These are phyloP conservation scores for Ophioninae sp. DNA, from an alignment of 2,888 invertebrate genomes.

Conservation along the genomic window DNA sequence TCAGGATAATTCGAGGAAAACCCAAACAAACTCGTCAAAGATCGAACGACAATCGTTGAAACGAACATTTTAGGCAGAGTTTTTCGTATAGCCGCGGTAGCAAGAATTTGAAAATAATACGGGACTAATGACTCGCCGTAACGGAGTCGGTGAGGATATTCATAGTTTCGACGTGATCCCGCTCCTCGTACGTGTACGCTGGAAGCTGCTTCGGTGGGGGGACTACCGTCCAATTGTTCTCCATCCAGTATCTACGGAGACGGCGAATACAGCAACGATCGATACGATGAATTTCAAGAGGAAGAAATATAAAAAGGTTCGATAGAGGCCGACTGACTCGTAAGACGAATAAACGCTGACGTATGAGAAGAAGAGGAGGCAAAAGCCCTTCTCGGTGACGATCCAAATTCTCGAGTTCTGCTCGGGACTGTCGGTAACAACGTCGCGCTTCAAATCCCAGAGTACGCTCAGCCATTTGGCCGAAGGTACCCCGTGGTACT, in stretches of 20 bases:
- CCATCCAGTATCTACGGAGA: constrained; percentile 67
- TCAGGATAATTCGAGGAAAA: no score
- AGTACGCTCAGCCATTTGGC: constrained; percentile 69
- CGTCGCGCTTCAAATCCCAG: constrained; percentile 65
- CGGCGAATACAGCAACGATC: background rate
- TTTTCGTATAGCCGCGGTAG: background rate
- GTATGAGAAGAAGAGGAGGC: constrained; percentile 60
- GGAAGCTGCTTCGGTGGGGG: constrained; percentile 32
- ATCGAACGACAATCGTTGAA: no score
- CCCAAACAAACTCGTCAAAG: no score
- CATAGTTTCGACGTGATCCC: background rate
- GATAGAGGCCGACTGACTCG: constrained; percentile 67
- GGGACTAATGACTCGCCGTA: background rate
- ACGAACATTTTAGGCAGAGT: no score
- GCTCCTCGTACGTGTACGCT: constrained; percentile 6
- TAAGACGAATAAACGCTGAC: constrained; percentile 62
- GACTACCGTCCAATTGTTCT: constrained; percentile 66
- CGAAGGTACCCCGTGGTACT: constrained; percentile 64
- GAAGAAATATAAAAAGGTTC: background rate
- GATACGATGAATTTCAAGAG: background rate
- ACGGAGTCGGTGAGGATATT: constrained; percentile 5
- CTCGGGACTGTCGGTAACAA: constrained; percentile 17
- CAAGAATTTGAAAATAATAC: background rate
- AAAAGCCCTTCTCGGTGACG: constrained; percentile 71
- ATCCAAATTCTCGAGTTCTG: constrained; percentile 52